Evolutionary conservation across 2,113 vertebrate species (phyloP), one percentile per base, ranked within the genome.

Genomic region (Amphiprion ocellaris): DNA sequence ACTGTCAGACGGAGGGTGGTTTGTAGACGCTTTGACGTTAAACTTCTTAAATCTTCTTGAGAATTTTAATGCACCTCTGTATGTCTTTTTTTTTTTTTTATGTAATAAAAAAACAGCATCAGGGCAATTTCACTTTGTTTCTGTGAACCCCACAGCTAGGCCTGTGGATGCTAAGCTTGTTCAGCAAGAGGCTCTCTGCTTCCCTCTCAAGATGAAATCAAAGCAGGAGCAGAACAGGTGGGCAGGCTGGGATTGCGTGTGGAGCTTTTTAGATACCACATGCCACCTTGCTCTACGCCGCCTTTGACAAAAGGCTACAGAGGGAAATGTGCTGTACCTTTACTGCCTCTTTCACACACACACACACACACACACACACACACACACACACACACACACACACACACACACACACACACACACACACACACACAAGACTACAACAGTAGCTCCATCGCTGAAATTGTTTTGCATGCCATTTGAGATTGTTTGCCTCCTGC

Each of bases 241-340:
- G 82, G 74, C 67, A 63, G 66, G 56, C 68, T 79, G 77, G 72
- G 78, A 84, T 81, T 65, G 72, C 14, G 21, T 60, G 79, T 84
- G 77, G 62, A 83, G 86, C 79, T 79, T 91, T 91, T 89, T 47
- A 86, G 86, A 90, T 89, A 87, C 55, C 81, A 41, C 78, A 69
- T 64, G 84, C 66, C 74, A 83, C 77, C 64, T 88, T 79, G 54
- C 74, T 84, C 53, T 69, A 69, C 37, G 24, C 74, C 47, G 21
- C 63, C 76, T 85, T 59, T 82, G 83, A 83, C 79, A 83, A 84
- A 80, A 72, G 60, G 62, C 71, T 16, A 58, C 1, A 5, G 39
- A 78, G 60, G 65, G 53, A 74, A 69, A 80, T 46, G 37, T 14
- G 1, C 64, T 33, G 33, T 44, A 7, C n/a, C 54, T 73, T 49